Conservation (phyloP, 2,888 invertebrate species). For the Pimpla rufipes region DNA sequence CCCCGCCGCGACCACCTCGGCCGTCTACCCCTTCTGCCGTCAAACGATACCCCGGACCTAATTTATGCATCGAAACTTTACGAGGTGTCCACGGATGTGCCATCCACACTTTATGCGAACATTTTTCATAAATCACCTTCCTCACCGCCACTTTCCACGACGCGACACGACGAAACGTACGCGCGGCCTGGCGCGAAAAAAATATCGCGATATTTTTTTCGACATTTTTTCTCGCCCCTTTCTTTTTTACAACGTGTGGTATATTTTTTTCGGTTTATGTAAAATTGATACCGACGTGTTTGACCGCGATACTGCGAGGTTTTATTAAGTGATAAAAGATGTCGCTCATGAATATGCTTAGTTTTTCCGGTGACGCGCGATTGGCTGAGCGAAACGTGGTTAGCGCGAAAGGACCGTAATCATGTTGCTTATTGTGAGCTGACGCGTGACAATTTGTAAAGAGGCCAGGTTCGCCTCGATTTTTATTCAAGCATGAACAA, state of each 20-base stretch:
- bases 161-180: not conserved
- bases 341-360: no score
- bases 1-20: constrained; percentile 18
- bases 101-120: constrained; percentile 25
- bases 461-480: no score
- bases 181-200: not conserved
- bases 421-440: no score
- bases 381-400: no score
- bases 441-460: no score
- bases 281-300: no score
- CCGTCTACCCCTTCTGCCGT: constrained; percentile 26
- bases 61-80: constrained; percentile 71
- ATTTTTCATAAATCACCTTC: constrained; percentile 37
- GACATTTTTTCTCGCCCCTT: not conserved
- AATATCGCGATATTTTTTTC: not conserved
- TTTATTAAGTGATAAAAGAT: no score
- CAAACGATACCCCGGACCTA: constrained; percentile 58
- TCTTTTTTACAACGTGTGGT: not conserved
- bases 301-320: no score
- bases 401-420: no score
- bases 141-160: not conserved
- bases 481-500: no score
- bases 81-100: constrained; percentile 53
- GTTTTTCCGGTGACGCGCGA: no score
- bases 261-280: no score